Evolutionary conservation across 1,140 invertebrate species (phyloP).

Genomic region (Laupala kohalensis): DNA sequence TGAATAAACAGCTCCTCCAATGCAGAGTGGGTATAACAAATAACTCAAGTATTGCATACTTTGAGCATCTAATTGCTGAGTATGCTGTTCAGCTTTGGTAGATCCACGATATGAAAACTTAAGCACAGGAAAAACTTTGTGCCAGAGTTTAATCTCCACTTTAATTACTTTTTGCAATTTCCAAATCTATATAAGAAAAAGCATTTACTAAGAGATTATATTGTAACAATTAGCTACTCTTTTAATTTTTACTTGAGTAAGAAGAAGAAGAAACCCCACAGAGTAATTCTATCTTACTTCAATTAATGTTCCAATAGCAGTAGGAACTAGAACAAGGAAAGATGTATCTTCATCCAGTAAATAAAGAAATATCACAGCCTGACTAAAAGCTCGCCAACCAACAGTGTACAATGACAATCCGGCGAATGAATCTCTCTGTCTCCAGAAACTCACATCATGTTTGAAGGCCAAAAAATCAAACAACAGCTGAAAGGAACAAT

Average conservation of each 20-base stretch:
- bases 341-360: conserved; percentile 87
- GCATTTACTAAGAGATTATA: conserved; percentile 8
- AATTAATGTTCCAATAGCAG: conserved; percentile 72
- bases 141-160: conserved; percentile 37
- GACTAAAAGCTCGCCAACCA: conserved; percentile 86
- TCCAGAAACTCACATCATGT: conserved; percentile 95
- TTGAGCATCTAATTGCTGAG: conserved; percentile 75
- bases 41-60: conserved; percentile 85
- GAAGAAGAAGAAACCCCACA: neutral
- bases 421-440: conserved; percentile 63
- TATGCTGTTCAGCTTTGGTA: conserved; percentile 55
- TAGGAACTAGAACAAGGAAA: conserved; percentile 74
- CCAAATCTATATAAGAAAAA: conserved; percentile 57
- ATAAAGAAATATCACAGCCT: conserved; percentile 87
- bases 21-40: conserved; percentile 80
- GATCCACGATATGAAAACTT: conserved; percentile 1
- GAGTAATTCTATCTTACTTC: conserved; percentile 42
- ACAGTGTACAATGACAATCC: conserved; percentile 81
- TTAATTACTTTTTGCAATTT: conserved; percentile 87
- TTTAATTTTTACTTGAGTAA: too few species aligned
- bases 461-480: conserved; percentile 97
- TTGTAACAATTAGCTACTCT: neutral
- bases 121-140: neutral
- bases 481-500: conserved; percentile 48
- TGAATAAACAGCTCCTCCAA: conserved; percentile 80